Evolutionary conservation across 2,797 vertebrate species (phyloP).

Genomic region (Nyctalus aviator): DNA sequence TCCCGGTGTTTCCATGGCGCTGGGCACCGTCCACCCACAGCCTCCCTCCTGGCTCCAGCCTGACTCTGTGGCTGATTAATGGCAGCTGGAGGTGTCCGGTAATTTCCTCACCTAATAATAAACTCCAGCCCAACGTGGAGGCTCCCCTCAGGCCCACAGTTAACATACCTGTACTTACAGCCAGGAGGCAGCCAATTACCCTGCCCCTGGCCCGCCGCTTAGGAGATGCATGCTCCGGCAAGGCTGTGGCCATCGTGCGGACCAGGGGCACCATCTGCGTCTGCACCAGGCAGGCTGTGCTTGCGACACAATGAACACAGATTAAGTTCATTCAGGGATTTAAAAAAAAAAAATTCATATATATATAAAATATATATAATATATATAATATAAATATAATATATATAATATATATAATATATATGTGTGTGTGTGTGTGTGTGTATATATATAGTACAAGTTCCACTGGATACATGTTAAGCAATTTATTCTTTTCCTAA

Average conservation of each 20-base stretch:
- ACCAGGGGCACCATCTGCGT: background rate
- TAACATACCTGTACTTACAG: conserved; percentile 33
- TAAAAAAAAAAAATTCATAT: background rate
- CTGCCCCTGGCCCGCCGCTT: background rate
- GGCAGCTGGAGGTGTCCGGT: conserved; percentile 95
- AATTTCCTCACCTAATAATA: conserved; percentile 93
- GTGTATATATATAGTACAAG: background rate
- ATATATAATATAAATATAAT: background rate
- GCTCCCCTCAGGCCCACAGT: conserved; percentile 83
- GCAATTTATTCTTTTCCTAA: background rate
- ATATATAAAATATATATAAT: too few species aligned
- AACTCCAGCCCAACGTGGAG: conserved; percentile 85
- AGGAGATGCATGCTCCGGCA: background rate
- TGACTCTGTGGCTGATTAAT: conserved; percentile 94
- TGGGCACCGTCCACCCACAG: conserved; percentile 86
- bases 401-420: too few species aligned
- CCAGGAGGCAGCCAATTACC: conserved; percentile 18
- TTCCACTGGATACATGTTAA: background rate
- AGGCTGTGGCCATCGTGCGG: background rate
- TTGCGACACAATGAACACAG: background rate
- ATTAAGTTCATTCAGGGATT: background rate
- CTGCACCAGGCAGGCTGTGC: background rate
- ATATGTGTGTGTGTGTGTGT: too few species aligned
- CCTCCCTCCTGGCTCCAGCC: conserved; percentile 92
- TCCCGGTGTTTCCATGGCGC: conserved; percentile 88